A percentile compares a stretch with the other conserved stretches of the same genome.
phyloP scores from a whole-genome alignment of 2,113 vertebrate species.

The Oreotrochilus melanogaster region DNA sequence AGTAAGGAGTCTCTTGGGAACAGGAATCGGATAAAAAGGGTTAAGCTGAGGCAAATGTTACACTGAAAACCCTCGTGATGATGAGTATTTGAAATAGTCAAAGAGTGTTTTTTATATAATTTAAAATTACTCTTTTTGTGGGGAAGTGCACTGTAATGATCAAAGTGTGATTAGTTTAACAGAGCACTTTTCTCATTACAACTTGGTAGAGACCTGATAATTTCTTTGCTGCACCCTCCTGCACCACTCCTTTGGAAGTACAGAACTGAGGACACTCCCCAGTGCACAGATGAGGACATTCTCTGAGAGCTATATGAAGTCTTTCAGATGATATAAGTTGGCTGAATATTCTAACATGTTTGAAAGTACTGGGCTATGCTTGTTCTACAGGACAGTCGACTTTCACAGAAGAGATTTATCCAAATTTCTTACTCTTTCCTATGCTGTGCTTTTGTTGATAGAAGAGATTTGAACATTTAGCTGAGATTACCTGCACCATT shows the following conservation, averaged over 20 bases:
- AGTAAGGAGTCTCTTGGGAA: conserved; percentile 64
- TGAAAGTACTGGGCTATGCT: neutral
- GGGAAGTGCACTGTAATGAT: conserved; percentile 19
- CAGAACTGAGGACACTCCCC: neutral
- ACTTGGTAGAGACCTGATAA: conserved; percentile 3
- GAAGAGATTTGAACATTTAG: conserved; percentile 59
- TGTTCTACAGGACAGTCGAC: neutral
- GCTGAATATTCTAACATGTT: neutral
- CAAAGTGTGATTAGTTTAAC: conserved; percentile 32
- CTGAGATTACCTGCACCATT: conserved; percentile 36
- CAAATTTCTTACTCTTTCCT: conserved; percentile 4
- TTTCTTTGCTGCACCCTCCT: neutral
- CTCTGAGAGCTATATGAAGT: neutral
- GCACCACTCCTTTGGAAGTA: neutral
- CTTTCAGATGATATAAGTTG: neutral
- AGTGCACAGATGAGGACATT: neutral
- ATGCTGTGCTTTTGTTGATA: conserved; percentile 34
- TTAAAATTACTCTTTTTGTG: neutral
- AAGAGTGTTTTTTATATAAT: neutral
- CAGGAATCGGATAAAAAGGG: conserved; percentile 69
- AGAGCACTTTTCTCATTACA: conserved; percentile 18
- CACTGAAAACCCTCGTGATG: conserved; percentile 38
- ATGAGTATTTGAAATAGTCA: conserved; percentile 21
- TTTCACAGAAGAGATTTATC: conserved; percentile 30
- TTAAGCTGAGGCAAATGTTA: conserved; percentile 65